These are phyloP conservation scores for Dipus sagitta DNA, from an alignment of 2,797 vertebrate species.

Conservation along the genomic window DNA sequence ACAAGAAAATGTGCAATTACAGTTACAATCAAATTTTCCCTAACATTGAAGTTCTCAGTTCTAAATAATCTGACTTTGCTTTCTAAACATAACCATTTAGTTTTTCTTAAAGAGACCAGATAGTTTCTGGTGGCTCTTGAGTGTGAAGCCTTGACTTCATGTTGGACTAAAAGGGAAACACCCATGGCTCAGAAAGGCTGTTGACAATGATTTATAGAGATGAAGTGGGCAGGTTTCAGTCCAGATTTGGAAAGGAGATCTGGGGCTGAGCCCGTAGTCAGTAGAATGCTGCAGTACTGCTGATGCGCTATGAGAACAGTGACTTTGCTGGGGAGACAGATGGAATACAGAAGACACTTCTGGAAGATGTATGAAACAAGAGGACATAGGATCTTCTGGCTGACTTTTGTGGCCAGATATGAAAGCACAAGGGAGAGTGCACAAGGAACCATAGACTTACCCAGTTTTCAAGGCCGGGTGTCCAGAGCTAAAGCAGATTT, in stretches of 20 bases:
- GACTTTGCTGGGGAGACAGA: neutral
- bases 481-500: neutral
- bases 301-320: neutral
- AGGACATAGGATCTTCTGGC: neutral
- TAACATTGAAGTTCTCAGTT: slow-evolving; percentile 53
- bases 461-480: neutral
- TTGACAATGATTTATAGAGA: neutral
- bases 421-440: neutral
- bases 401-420: neutral
- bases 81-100: neutral
- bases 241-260: neutral
- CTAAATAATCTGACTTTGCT: neutral
- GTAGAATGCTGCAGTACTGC: neutral
- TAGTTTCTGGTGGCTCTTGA: neutral
- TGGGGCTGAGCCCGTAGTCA: neutral
- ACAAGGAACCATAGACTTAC: neutral
- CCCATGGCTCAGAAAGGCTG: neutral
- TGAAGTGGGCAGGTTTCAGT: neutral
- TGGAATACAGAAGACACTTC: neutral
- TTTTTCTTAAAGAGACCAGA: slow-evolving; percentile 14
- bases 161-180: neutral
- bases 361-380: neutral
- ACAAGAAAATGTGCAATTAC: neutral
- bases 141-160: neutral
- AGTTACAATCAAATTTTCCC: neutral